phyloP scores from a whole-genome alignment of 2,113 vertebrate genomes.

The Heterocephalus glaber region DNA sequence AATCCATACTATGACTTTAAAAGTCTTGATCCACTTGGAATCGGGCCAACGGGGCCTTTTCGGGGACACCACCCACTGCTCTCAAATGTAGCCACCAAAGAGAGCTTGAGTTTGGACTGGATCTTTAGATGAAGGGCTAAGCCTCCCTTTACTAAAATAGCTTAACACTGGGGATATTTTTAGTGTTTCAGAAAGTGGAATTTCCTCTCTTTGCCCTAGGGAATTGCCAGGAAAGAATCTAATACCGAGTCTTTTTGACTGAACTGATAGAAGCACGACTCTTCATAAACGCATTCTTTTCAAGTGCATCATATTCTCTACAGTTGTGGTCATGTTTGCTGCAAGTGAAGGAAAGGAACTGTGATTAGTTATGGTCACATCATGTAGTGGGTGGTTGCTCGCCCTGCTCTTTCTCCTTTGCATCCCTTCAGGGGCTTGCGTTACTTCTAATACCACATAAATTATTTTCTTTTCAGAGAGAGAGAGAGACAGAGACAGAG shows the following conservation, averaged over 20 bases:
- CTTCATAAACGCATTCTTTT: slow-evolving; percentile 32
- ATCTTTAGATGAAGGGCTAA: slow-evolving; percentile 52
- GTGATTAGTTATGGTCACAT: slow-evolving; percentile 65
- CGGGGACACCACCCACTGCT: not conserved
- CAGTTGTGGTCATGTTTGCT: slow-evolving; percentile 63
- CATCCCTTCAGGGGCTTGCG: slow-evolving; percentile 58
- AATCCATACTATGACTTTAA: not conserved
- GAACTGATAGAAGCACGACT: slow-evolving; percentile 42
- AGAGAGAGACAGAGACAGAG: not conserved
- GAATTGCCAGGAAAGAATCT: slow-evolving; percentile 55
- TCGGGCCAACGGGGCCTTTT: not conserved
- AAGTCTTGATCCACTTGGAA: not conserved
- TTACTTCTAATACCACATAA: slow-evolving; percentile 67
- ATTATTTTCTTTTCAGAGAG: slow-evolving; percentile 74
- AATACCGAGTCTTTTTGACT: slow-evolving; percentile 60
- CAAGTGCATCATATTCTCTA: not conserved
- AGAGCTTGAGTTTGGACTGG: not conserved
- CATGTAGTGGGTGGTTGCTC: slow-evolving; percentile 43
- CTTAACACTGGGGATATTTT: slow-evolving; percentile 48
- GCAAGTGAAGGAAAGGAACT: slow-evolving; percentile 53
- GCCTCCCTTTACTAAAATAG: slow-evolving; percentile 51
- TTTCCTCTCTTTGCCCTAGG: slow-evolving; percentile 48
- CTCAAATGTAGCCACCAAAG: not conserved
- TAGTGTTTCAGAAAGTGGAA: slow-evolving; percentile 32
- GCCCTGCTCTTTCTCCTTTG: not conserved